Evolutionary conservation across 1,140 invertebrate species (phyloP).

Genomic region (Drosophila nigromelanica): DNA sequence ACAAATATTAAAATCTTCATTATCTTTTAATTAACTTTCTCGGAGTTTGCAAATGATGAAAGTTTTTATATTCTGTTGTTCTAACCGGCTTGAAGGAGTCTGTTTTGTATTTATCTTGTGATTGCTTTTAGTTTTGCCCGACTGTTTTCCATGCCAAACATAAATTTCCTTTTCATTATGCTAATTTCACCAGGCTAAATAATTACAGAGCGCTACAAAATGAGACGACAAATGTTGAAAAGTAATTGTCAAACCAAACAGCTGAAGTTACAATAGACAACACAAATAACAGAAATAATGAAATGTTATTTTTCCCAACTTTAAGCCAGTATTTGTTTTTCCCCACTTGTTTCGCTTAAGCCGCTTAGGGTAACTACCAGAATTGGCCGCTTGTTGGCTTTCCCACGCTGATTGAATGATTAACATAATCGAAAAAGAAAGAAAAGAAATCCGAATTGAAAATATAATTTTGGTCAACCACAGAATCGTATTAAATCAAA

Average conservation of each 20-base stretch:
- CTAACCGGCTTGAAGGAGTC: constrained; percentile 27
- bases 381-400: constrained; percentile 37
- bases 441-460: constrained; percentile 29
- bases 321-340: constrained; percentile 14
- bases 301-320: constrained; percentile 17
- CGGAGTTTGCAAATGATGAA: constrained; percentile 43
- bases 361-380: constrained; percentile 49
- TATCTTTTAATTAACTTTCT: constrained; percentile 82
- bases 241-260: constrained; percentile 51
- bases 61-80: constrained; percentile 44
- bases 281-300: constrained; percentile 1
- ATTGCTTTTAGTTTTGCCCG: constrained; percentile 66
- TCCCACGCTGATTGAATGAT: constrained; percentile 60
- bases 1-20: constrained; percentile 64
- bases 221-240: constrained; percentile 30
- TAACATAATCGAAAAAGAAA: constrained; percentile 64
- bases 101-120: constrained; percentile 58
- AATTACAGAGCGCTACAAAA: constrained; percentile 56
- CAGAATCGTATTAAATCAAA: constrained; percentile 44
- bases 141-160: constrained; percentile 58
- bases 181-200: constrained; percentile 44
- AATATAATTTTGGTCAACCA: constrained; percentile 56
- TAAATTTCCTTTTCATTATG: constrained; percentile 51
- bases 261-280: constrained; percentile 28
- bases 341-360: constrained; percentile 44